These are phyloP conservation scores for Drosophila monieri DNA, from an alignment of 2,888 invertebrate genomes.

Conservation along the genomic window DNA sequence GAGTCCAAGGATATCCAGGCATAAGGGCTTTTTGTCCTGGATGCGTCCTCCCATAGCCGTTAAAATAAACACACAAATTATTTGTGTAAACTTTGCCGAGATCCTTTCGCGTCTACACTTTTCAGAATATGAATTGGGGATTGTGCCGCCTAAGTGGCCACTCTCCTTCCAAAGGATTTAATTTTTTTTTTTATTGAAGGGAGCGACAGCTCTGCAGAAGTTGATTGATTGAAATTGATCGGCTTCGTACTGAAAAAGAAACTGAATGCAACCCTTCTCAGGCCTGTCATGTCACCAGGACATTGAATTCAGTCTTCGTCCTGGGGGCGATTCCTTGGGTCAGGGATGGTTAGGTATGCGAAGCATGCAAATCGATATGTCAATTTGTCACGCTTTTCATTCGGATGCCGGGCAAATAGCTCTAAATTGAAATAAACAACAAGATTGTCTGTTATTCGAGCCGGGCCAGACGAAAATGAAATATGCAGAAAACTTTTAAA, in stretches of 20 bases:
- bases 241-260: slow-evolving; percentile 28
- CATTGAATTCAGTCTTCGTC: slow-evolving; percentile 13
- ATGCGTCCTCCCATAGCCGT: slow-evolving; percentile 64
- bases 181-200: slow-evolving; percentile 59
- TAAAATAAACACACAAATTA: slow-evolving; percentile 78
- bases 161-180: slow-evolving; percentile 3
- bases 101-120: slow-evolving; percentile 37
- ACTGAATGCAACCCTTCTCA: slow-evolving; percentile 28
- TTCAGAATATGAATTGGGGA: slow-evolving; percentile 46
- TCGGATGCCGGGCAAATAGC: slow-evolving; percentile 25
- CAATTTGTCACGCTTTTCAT: slow-evolving; percentile 61
- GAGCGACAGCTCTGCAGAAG: slow-evolving; percentile 39
- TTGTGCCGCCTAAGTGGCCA: slow-evolving; percentile 60
- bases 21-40: slow-evolving; percentile 31
- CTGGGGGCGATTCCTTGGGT: slow-evolving; percentile 21
- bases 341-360: slow-evolving; percentile 37
- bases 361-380: slow-evolving; percentile 68
- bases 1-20: slow-evolving; percentile 4
- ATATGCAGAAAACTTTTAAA: slow-evolving; percentile 2
- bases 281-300: slow-evolving; percentile 32
- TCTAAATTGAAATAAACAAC: slow-evolving; percentile 40
- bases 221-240: slow-evolving; percentile 79
- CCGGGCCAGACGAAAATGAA: background rate
- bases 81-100: slow-evolving; percentile 74
- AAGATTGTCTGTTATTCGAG: slow-evolving; percentile 18